Conservation (phyloP, 2,113 vertebrate genomes). For the Alosa alosa region DNA sequence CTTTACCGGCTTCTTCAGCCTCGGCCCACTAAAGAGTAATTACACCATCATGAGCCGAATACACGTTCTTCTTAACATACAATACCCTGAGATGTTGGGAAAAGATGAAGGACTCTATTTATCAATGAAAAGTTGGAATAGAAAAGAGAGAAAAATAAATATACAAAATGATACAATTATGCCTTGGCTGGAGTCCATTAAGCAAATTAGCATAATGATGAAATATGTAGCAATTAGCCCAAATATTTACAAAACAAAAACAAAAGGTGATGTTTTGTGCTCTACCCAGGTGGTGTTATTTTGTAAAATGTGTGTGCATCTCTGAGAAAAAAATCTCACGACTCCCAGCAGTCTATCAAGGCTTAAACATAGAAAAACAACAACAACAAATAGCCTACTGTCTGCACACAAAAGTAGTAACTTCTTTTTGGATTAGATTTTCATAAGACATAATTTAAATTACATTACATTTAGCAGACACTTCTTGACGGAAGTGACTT, state of each 20-base stretch:
- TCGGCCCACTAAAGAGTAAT: background rate
- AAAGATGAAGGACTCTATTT: background rate
- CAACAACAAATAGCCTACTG: too few species aligned
- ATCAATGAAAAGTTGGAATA: background rate
- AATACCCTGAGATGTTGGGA: background rate
- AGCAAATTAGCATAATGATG: constrained; percentile 12
- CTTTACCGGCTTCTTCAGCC: background rate
- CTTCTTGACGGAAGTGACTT: too few species aligned
- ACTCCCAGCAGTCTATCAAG: background rate
- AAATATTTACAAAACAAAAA: constrained; percentile 20
- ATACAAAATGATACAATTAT: constrained; percentile 1
- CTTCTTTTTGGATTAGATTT: background rate
- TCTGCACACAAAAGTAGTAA: background rate
- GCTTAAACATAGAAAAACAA: background rate
- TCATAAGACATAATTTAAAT: background rate
- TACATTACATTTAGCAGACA: too few species aligned
- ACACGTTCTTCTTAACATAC: background rate
- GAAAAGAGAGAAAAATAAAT: background rate
- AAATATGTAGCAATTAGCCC: constrained; percentile 14
- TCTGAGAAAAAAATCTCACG: background rate
- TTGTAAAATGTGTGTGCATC: background rate
- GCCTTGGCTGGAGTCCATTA: constrained; percentile 9
- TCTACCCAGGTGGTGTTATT: background rate
- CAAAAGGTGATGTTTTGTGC: background rate
- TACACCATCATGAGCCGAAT: background rate